A percentile compares a stretch with the other conserved stretches of the same genome.
phyloP scores from a whole-genome alignment of 2,888 invertebrate genomes.

The Scaptomyza flava region DNA sequence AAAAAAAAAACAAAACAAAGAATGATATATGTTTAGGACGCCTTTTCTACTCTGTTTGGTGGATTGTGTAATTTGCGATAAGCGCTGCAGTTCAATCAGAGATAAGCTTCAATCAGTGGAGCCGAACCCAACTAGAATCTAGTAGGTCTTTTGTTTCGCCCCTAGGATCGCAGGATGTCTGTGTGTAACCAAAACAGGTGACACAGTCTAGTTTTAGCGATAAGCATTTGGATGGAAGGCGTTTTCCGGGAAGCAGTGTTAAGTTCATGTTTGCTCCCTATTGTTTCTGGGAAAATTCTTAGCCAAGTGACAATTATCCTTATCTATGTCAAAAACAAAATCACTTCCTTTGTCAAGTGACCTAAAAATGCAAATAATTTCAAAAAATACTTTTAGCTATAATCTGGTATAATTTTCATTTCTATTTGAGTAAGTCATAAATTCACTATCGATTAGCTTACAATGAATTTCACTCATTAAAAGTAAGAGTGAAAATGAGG shows the following conservation, averaged over 20 bases:
- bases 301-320: constrained; percentile 24
- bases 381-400: background rate
- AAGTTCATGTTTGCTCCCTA: constrained; percentile 71
- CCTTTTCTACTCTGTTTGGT: background rate
- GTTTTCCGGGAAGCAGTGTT: constrained; percentile 74
- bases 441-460: constrained; percentile 33
- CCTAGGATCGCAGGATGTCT: constrained; percentile 60
- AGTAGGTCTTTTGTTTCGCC: constrained; percentile 38
- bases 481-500: constrained; percentile 58
- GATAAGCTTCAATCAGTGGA: constrained; percentile 64
- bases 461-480: constrained; percentile 49
- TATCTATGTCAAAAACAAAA: constrained; percentile 17
- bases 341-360: constrained; percentile 34
- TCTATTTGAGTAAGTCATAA: constrained; percentile 28
- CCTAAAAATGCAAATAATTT: constrained; percentile 1
- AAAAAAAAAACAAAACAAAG: constrained; percentile 11
- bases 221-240: constrained; percentile 51
- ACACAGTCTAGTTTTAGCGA: constrained; percentile 25
- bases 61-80: constrained; percentile 69
- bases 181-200: constrained; percentile 65
- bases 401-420: too few species aligned
- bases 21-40: constrained; percentile 61
- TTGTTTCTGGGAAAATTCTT: constrained; percentile 72
- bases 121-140: constrained; percentile 23
- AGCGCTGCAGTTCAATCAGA: constrained; percentile 63